phyloP scores from a whole-genome alignment of 2,113 vertebrate genomes.

The Mobula hypostoma region DNA sequence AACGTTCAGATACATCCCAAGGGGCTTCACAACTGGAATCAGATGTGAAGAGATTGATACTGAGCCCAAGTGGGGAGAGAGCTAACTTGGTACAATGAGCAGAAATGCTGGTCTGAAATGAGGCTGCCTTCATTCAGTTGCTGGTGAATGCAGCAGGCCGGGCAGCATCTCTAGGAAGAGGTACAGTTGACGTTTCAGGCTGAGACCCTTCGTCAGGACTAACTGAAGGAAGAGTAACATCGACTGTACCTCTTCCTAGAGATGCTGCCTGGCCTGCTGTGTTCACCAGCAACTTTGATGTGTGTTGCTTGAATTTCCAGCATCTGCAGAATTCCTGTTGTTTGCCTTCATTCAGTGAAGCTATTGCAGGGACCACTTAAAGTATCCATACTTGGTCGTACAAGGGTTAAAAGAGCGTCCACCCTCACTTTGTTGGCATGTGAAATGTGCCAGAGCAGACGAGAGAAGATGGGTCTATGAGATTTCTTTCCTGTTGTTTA shows the following conservation, averaged over 20 bases:
- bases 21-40: not conserved
- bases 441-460: not conserved
- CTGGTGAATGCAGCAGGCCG: too few species aligned
- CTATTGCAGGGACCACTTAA: not conserved
- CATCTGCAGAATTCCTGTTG: too few species aligned
- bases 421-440: not conserved
- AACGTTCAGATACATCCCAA: not conserved
- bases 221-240: too few species aligned
- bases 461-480: slow-evolving; percentile 22
- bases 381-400: not conserved
- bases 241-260: too few species aligned
- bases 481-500: slow-evolving; percentile 9
- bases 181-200: too few species aligned
- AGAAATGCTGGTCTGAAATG: too few species aligned
- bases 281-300: too few species aligned
- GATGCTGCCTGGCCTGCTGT: too few species aligned
- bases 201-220: too few species aligned
- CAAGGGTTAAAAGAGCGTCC: not conserved
- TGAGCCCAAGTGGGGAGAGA: not conserved
- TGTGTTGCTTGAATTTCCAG: too few species aligned
- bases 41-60: not conserved
- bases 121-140: not conserved
- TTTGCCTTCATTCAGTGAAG: not conserved
- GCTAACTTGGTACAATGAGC: too few species aligned
- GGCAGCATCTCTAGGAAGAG: too few species aligned